Base-by-base conservation (phyloP, 2,113 vertebrate genomes). In the Nerophis lumbriciformis region DNA sequence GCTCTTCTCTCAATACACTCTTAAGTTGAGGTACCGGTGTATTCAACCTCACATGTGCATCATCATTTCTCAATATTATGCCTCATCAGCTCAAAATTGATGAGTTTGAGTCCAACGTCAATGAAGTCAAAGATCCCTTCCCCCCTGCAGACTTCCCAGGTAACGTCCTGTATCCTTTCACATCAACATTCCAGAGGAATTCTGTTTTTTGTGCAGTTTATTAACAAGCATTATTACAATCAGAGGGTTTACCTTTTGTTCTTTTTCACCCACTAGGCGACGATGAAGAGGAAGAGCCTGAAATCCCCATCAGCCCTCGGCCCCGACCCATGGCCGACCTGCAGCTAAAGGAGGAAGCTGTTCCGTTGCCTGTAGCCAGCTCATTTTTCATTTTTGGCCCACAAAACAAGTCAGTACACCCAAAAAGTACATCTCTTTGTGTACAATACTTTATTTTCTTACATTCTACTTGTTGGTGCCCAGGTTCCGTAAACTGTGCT, bases 111-210 rank as follows among this genome's bases (percentile, higher is more conserved):
- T 97, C 95, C 6, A 97, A 95, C 5, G 96, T 98, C 66, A 98
- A 99, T 42, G 96, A 98, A 85, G 92, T 98, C 61, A 99, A 99
- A 82, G 97, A 99, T 58, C 97, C 97, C 1, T 99, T 99, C 75
- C 97, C 97, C 36, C 95, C 96, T 10, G 94, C 93, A 8, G 97
- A 99, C 77, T 99, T 99, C 69, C 97, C 97, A 91, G 97, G 97
- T 98, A 88, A 81, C n/a, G 4, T 11, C 35, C 21, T 9, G 2
- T 36, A n/a, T 9, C 36, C 37, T n/a, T 45, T 42, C 39, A 42
- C 10, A 15, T 4, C 1, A 16, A 38, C 11, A 5, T 8, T 16
- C 8, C 8, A 9, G 5, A 56, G 14, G 14, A 39, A 15, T 10
- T 3, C 1, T 15, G 6, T 36, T 38, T 36, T 16, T 57, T 38